Evolutionary conservation across 2,888 invertebrate species (phyloP).

Genomic region (Pollenia griseotomentosa): DNA sequence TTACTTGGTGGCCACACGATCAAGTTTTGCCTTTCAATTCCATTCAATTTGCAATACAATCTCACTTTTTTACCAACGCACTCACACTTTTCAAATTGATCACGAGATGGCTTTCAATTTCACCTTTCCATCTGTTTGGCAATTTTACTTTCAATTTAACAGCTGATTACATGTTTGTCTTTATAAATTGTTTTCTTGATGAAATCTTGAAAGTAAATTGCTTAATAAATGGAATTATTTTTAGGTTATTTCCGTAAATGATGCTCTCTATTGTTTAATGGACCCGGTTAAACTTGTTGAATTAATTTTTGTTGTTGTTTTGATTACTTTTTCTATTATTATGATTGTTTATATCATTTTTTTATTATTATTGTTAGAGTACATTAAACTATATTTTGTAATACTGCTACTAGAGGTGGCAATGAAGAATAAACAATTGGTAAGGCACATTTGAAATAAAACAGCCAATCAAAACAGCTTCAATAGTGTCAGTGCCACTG

Average conservation of each 20-base stretch:
- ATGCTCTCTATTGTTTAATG: conserved; percentile 46
- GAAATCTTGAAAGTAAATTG: too few species aligned
- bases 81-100: too few species aligned
- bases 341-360: conserved; percentile 24
- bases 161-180: too few species aligned
- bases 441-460: conserved; percentile 59
- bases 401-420: conserved; percentile 54
- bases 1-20: too few species aligned
- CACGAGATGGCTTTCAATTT: too few species aligned
- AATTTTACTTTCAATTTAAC: too few species aligned
- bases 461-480: conserved; percentile 33
- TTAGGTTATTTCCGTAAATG: conserved; percentile 71
- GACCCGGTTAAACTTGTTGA: conserved; percentile 67
- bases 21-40: too few species aligned
- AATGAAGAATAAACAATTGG: conserved; percentile 65
- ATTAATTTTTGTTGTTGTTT: conserved; percentile 20
- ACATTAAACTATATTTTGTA: conserved; percentile 67
- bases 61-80: too few species aligned
- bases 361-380: conserved; percentile 54
- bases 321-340: conserved; percentile 25
- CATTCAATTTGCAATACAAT: too few species aligned
- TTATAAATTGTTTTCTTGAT: too few species aligned
- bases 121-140: too few species aligned
- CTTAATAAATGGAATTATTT: conserved; percentile 39
- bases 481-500: conserved; percentile 64